phyloP scores from a whole-genome alignment of 2,113 vertebrate genomes.

The Hippocampus barbouri region DNA sequence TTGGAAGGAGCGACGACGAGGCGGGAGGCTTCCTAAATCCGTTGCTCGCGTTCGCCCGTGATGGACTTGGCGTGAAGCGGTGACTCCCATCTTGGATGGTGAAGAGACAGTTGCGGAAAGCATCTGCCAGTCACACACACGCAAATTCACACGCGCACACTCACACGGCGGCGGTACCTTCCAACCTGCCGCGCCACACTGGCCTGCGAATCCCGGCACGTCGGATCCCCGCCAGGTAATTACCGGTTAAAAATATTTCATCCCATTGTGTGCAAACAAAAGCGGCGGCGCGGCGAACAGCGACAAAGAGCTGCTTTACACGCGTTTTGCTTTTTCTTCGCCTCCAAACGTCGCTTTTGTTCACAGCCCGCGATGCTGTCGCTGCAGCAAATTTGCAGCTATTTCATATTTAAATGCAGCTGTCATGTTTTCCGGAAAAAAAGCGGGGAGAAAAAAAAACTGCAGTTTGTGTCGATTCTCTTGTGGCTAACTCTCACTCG shows the following conservation, averaged over 20 bases:
- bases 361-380: slow-evolving; percentile 69
- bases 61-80: slow-evolving; percentile 67
- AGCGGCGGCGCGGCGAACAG: slow-evolving; percentile 70
- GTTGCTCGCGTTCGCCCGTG: slow-evolving; percentile 59
- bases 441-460: slow-evolving; percentile 20
- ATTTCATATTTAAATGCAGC: slow-evolving; percentile 77
- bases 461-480: slow-evolving; percentile 24
- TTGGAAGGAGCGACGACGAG: slow-evolving; percentile 53
- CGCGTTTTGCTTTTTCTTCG: slow-evolving; percentile 58
- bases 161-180: slow-evolving; percentile 73
- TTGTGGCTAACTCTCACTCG: slow-evolving; percentile 18
- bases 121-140: slow-evolving; percentile 62
- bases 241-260: slow-evolving; percentile 99
- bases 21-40: slow-evolving; percentile 57
- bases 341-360: slow-evolving; percentile 69
- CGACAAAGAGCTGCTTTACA: slow-evolving; percentile 73
- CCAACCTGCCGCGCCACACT: slow-evolving; percentile 89
- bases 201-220: slow-evolving; percentile 97
- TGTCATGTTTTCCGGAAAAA: slow-evolving; percentile 64
- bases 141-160: slow-evolving; percentile 35
- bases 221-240: slow-evolving; percentile 98
- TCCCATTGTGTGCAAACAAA: slow-evolving; percentile 90
- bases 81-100: slow-evolving; percentile 64
- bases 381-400: slow-evolving; percentile 68
- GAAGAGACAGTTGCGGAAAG: slow-evolving; percentile 64